Base-by-base conservation (phyloP, 1,140 invertebrate genomes). In the Trichomalopsis sarcophagae region DNA sequence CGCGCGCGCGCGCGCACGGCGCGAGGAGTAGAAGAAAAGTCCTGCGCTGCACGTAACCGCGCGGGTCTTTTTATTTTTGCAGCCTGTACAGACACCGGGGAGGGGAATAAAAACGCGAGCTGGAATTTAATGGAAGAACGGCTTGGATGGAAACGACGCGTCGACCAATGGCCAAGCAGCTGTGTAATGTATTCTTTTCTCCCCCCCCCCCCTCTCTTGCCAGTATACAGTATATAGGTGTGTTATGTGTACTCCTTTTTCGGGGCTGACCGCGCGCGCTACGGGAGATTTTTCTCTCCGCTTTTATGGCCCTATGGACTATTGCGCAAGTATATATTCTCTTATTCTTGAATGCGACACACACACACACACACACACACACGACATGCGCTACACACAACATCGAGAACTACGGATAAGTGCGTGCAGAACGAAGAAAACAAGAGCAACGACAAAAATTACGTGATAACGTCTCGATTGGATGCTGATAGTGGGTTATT, bases 91-190 rank as follows among this genome's bases (percentile, higher is more conserved):
- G 33, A 4, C 33, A 4, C 33, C 2, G 9, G 9, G 5, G 74
- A 2, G 87, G 84, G 83, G 77, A 88, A 89, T 88, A 88, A 90
- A 88, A 87, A 84, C 88, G 85, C 88, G 85, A 86, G 85, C 87
- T 87, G 87, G 88, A 89, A 87, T 89, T 90, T 90, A 90, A 90
- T 90, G 88, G 88, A 82, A 88, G 62, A 71, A 33, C 68, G 23
- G 68, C 68, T 62, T 62, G 55, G 55, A 62, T 62, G 55, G 17
- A 17, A 62, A 62, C 55, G 55, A 62, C 55, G 0, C 17, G 21
- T 6, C 55, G 55, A 62, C 55, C 55, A 62, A 62, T 62, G 55
- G 55, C 4, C 4, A 62, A 6, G 1, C 2, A n/a, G 17, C 17
- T 7, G 5, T 62, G 4, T 36, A 36, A 36, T 17, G 1, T n/a